A percentile compares a stretch with the other conserved stretches of the same genome.
Conservation (phyloP, 2,888 invertebrate species). For the Spialia ferax region DNA sequence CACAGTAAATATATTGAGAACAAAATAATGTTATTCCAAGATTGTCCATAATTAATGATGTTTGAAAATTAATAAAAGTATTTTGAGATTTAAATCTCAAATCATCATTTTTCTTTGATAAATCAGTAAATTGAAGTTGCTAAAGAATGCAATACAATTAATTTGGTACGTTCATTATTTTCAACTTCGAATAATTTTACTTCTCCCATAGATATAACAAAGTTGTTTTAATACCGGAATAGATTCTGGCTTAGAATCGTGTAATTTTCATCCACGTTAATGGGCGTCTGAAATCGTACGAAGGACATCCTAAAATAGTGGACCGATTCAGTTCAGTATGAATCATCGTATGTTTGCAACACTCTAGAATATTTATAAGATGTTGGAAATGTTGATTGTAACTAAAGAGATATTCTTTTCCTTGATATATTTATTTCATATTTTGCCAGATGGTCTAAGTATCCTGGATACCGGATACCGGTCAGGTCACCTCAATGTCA, state of each 20-base stretch:
- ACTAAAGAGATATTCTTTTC: not conserved
- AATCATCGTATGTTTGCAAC: conserved; percentile 65
- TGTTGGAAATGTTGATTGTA: conserved; percentile 10
- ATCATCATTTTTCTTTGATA: no score
- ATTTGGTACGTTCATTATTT: not conserved
- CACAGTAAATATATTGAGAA: no score
- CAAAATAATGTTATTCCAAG: no score
- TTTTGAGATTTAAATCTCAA: no score
- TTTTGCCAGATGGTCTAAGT: no score
- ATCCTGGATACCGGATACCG: no score
- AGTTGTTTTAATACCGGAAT: conserved; percentile 31
- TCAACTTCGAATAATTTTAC: conserved; percentile 15
- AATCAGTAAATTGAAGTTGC: no score
- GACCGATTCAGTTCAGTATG: conserved; percentile 72
- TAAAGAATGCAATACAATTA: not conserved
- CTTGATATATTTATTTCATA: no score
- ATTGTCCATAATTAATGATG: no score
- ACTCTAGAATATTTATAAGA: conserved; percentile 50
- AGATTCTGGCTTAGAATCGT: conserved; percentile 35
- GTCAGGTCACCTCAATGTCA: no score
- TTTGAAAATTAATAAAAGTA: no score
- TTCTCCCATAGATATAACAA: conserved; percentile 16
- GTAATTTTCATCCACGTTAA: conserved; percentile 71
- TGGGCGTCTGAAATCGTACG: conserved; percentile 71
- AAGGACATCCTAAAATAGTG: conserved; percentile 82